Evolutionary conservation across 2,888 invertebrate species (phyloP).

Genomic region (Xylocampa areola): DNA sequence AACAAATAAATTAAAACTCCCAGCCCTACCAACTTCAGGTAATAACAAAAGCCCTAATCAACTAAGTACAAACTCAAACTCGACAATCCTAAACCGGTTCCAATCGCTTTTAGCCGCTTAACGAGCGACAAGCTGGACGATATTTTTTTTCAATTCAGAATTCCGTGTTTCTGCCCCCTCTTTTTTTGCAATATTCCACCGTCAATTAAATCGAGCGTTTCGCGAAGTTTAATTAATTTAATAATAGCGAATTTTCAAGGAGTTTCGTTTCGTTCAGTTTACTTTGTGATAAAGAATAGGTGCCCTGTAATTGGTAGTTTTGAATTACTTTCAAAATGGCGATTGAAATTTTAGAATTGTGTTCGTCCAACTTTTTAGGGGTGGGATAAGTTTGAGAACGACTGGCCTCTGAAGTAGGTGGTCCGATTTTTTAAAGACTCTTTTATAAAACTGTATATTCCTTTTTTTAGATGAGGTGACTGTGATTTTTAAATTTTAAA

Average conservation of each 20-base stretch:
- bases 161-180: too few species aligned
- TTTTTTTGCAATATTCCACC: constrained; percentile 40
- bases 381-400: constrained; percentile 16
- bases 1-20: constrained; percentile 9
- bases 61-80: constrained; percentile 43
- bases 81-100: constrained; percentile 43
- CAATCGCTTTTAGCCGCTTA: constrained; percentile 56
- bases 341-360: constrained; percentile 51
- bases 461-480: too few species aligned
- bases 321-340: constrained; percentile 44
- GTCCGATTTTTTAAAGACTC: not conserved
- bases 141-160: constrained; percentile 38
- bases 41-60: constrained; percentile 41
- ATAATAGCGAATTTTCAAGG: constrained; percentile 49
- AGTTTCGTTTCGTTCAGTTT: constrained; percentile 50
- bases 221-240: constrained; percentile 58
- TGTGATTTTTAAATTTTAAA: too few species aligned
- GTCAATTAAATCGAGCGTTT: constrained; percentile 51
- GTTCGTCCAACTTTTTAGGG: constrained; percentile 33
- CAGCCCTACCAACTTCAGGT: constrained; percentile 11
- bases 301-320: constrained; percentile 57
- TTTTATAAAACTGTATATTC: too few species aligned
- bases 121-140: constrained; percentile 30
- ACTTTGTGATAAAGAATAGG: constrained; percentile 6
- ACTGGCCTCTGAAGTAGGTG: constrained; percentile 2